Evolutionary conservation across 2,113 vertebrate species (phyloP), one percentile per base, ranked within the genome.

Genomic region (Entosphenus tridentatus): DNA sequence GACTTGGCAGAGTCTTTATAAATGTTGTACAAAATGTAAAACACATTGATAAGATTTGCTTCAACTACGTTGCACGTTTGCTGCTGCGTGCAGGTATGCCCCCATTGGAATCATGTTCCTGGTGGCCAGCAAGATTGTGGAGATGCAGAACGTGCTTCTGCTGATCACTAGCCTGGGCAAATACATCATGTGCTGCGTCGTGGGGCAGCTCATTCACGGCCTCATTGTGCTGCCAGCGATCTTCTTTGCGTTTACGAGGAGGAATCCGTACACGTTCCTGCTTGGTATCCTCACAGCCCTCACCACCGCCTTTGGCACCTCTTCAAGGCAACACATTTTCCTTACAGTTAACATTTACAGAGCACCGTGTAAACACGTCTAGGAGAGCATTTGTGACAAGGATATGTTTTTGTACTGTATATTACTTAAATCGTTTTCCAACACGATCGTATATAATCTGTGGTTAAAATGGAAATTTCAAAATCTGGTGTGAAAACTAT

Each of bases 101-200:
- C 88, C 88, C 0, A 3, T 89, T 18, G 88, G 88, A 77, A 89
- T 92, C 76, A 80, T 92, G 83, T 92, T 89, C 77, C 80, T 92
- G 70, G 87, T 92, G 18, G 87, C 88, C 2, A 74, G 81, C 56
- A 88, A 92, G 79, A 89, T 92, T 1, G 78, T 86, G 57, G 85
- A 88, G 76, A 87, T 87, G 83, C 78, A 85, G 1, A 76, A 91
- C 0, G 82, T 89, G 3, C 73, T 69, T 1, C 5, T 12, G 1
- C 80, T 92, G 8, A 89, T 92, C 67, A 72, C 82, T 73, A 82
- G 78, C 57, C 78, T 92, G 8, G 87, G 88, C 16, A 92, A 89
- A 72, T 92, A 91, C 72, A 84, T 91, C 55, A 77, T 80, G 70
- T 87, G 86, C 79, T 92, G 88, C 59, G 70, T 92, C 2, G 57